These are phyloP conservation scores for Ommatoiulus sabulosus DNA, from an alignment of 2,888 invertebrate genomes.

Conservation along the genomic window DNA sequence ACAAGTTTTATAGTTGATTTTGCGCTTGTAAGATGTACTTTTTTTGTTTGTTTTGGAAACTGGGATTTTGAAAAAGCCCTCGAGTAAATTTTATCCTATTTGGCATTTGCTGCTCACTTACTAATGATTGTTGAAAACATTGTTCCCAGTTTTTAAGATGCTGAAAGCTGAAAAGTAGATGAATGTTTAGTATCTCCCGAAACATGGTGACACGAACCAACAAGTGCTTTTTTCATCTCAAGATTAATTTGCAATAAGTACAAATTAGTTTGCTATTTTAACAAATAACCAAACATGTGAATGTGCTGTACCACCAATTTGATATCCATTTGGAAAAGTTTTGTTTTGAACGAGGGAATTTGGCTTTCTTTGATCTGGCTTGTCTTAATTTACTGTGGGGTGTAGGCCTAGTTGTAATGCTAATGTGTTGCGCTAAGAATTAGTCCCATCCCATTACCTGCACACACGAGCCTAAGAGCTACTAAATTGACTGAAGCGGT, in stretches of 20 bases:
- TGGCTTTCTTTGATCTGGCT: background rate
- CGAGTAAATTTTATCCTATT: background rate
- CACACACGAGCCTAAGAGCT: background rate
- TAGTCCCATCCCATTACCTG: background rate
- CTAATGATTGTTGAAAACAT: background rate
- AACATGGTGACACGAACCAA: constrained; percentile 6
- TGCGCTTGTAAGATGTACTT: background rate
- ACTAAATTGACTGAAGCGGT: constrained; percentile 12
- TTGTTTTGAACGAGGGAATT: background rate
- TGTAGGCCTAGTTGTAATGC: background rate
- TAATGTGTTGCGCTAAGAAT: background rate
- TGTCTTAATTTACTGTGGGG: background rate
- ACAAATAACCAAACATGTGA: background rate
- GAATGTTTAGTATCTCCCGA: background rate
- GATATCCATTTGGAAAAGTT: background rate
- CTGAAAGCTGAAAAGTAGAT: constrained; percentile 1
- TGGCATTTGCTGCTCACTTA: background rate
- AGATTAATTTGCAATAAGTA: constrained; percentile 5
- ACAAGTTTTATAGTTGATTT: background rate
- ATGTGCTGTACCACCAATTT: background rate
- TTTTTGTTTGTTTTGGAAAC: background rate
- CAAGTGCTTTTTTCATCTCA: constrained; percentile 13
- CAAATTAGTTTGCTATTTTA: constrained; percentile 12
- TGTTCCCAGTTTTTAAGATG: background rate
- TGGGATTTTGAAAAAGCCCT: background rate